Evolutionary conservation across 2,888 invertebrate species (phyloP), one percentile per base, ranked within the genome.

Genomic region (Anagyrus pseudococci): DNA sequence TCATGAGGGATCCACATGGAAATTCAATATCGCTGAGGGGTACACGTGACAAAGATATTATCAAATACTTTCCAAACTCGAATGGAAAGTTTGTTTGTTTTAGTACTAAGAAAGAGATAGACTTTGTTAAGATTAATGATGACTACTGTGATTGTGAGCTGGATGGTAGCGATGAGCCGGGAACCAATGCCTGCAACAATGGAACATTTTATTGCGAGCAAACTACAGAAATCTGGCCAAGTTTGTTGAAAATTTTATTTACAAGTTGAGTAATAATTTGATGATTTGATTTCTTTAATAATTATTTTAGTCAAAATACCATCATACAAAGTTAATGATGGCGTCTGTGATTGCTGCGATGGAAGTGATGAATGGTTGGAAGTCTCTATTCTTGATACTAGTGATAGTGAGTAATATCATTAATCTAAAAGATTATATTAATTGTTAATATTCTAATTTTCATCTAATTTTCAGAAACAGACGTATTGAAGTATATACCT

Each of bases 291-390:
- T 25, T 50, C 1, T 82, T 82, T 71, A 74, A 74, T 29, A 7
- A 13, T 2, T 2, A 13, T 55, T 58, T 47, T 1, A 75, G 82
- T 82, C 67, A 73, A 62, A 59, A 85, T 94, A 70, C 88, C 90
- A 10, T 92, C 96, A 1, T 89, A 89, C 67, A 85, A 91, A 76
- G 91, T 98, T 0, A 96, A 96, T 81, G 97, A 98, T 85, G 93
- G 94, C 7, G 89, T 96, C 69, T 97, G 97, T 84, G 95, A 95
- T 81, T 95, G 95, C 75, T 94, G 94, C 80, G 94, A 94, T 82
- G 94, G 93, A n/a, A 91, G 92, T 48, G 94, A 94, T 81, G 94
- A 94, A 80, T 93, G 89, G 88, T 40, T 43, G 20, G 56, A 64
- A 53, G 25, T 60, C 25, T 26, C 56, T 48, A 23, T 64, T 19